Evolutionary conservation across 2,113 vertebrate genomes (phyloP).

Genomic region (Columbina picui): DNA sequence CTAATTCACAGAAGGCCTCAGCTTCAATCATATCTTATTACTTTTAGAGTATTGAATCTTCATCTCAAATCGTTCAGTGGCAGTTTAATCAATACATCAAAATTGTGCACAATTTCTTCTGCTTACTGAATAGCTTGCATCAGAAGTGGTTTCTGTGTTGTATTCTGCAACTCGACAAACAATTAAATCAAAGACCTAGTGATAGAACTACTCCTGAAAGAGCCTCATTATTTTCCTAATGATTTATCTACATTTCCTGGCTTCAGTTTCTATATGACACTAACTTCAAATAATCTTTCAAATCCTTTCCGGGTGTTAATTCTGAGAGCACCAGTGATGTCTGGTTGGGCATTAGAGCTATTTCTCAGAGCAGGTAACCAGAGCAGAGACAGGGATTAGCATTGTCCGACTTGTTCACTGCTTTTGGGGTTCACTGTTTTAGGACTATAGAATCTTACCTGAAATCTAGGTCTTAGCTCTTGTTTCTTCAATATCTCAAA

Average conservation of each 20-base stretch:
- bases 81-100: constrained; percentile 62
- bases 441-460: not conserved
- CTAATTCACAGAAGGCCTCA: constrained; percentile 17
- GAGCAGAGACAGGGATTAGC: not conserved
- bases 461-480: not conserved
- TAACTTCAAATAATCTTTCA: not conserved
- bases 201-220: not conserved
- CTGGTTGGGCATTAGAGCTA: not conserved
- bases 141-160: not conserved
- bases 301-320: not conserved
- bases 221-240: not conserved
- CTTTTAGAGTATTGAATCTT: constrained; percentile 38
- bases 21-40: constrained; percentile 34
- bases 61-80: constrained; percentile 7
- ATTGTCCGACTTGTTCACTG: not conserved
- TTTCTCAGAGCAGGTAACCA: not conserved
- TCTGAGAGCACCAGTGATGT: not conserved
- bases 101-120: not conserved
- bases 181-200: constrained; percentile 28
- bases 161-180: constrained; percentile 2
- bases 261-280: not conserved
- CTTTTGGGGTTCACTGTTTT: not conserved
- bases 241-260: not conserved
- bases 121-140: not conserved
- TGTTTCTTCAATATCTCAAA: not conserved